Conservation (phyloP, 1,140 invertebrate species). For the Apis laboriosa region DNA sequence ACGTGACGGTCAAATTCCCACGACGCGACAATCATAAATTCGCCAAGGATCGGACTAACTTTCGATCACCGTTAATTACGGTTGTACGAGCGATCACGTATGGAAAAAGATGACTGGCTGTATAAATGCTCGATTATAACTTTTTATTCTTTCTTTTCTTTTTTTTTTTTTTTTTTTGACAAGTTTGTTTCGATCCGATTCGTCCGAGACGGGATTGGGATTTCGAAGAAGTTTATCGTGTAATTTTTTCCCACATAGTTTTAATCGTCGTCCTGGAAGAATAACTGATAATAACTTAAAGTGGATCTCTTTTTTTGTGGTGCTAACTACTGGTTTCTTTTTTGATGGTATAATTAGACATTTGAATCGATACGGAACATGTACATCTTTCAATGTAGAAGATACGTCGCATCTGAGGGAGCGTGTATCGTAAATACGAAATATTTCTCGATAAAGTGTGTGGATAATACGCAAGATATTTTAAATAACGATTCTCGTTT, state of each 20-base stretch:
- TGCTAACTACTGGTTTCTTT: no score
- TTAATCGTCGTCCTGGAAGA: not conserved
- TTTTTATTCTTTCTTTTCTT: not conserved
- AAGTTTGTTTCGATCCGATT: not conserved
- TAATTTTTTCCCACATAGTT: not conserved
- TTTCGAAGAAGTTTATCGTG: not conserved
- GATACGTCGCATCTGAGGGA: no score
- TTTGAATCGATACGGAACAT: no score
- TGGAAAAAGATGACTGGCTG: not conserved
- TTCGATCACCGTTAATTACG: not conserved
- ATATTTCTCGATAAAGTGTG: no score
- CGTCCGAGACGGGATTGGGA: not conserved
- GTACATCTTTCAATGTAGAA: no score
- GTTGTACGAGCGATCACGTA: not conserved
- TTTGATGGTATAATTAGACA: no score
- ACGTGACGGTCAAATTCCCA: constrained; percentile 29
- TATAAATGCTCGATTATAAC: not conserved
- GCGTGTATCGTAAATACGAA: no score
- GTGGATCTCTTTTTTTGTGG: no score
- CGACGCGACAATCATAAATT: constrained; percentile 30
- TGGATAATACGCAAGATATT: no score
- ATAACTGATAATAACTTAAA: not conserved
- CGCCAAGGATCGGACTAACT: not conserved
- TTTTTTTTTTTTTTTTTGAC: not conserved
- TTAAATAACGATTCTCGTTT: no score